Evolutionary conservation across 2,888 invertebrate species (phyloP), one percentile per base, ranked within the genome.

Genomic region (Parascotia fuliginaria): DNA sequence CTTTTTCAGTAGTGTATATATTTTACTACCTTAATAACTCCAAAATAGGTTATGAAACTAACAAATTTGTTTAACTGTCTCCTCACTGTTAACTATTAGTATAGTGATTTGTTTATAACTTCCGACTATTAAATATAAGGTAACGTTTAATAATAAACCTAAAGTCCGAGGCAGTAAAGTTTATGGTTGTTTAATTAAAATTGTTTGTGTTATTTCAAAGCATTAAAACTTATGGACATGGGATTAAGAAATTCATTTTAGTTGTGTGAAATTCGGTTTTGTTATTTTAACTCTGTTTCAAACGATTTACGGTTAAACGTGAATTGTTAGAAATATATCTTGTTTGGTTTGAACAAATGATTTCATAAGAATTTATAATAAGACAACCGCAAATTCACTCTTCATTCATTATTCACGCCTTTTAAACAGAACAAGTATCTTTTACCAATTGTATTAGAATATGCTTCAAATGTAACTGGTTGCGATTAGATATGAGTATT

Each of bases 1-100:
- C 38, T 16, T 53, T 55, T 58, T 48, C 39, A 49, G 51, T 46
- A 55, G 53, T 68, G 70, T 60, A 60, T 59, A 55, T 53, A 58
- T 67, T 65, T 67, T 51, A 58, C 48, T 59, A 61, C 45, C 31
- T 34, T 13, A 44, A 44, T 41, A 53, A 51, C 28, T 27, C 29
- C 22, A 15, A 31, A 41, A 55, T 34, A 16, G 38, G 42, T 40
- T 45, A 43, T 57, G 22, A 52, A 60, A 31, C 31, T 42, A 42
- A 43, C 39, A 50, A 38, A 47, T 45, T 34, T 16, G 42, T 49
- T 58, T 49, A 37, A 43, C 49, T 15, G 45, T 42, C 31, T 34
- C 41, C 53, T 14, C 48, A 33, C 27, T 41, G 36, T 60, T 57
- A 57, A 50, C 37, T 54, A 55, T 57, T 46, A 44, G 15, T 5